Conservation (phyloP, 2,888 invertebrate species). For the Cotesia congregata region DNA sequence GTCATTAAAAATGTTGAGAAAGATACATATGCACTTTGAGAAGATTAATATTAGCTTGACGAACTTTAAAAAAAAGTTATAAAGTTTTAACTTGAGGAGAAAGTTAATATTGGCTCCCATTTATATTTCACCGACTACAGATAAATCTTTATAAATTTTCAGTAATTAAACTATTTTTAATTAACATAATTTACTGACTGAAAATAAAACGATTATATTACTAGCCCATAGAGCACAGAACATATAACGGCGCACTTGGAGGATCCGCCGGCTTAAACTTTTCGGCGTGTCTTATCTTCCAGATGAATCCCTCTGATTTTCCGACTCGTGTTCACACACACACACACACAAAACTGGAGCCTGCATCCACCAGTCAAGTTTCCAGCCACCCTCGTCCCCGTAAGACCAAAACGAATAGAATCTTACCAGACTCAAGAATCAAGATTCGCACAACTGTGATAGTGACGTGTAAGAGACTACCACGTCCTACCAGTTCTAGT, state of each 20-base stretch:
- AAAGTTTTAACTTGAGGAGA: background rate
- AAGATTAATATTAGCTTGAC: background rate
- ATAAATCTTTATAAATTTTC: background rate
- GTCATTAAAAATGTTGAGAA: background rate
- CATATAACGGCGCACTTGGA: background rate
- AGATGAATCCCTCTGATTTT: slow-evolving; percentile 29
- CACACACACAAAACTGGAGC: background rate
- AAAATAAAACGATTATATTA: too few relatives aligned
- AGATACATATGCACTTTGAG: background rate
- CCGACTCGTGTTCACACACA: background rate
- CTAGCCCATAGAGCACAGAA: too few relatives aligned
- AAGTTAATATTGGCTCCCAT: background rate
- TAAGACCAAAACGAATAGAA: background rate
- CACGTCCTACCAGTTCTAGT: background rate
- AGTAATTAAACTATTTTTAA: too few relatives aligned
- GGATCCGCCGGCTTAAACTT: slow-evolving; percentile 11
- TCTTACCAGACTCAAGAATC: background rate
- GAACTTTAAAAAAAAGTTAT: background rate
- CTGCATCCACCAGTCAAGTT: background rate
- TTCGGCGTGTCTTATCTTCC: slow-evolving; percentile 32
- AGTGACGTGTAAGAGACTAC: background rate
- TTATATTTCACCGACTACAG: background rate
- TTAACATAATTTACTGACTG: too few relatives aligned
- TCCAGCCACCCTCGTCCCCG: background rate
- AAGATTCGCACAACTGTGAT: background rate